These are phyloP conservation scores for Stegastes partitus DNA, from an alignment of 2,113 vertebrate species.

Conservation along the genomic window DNA sequence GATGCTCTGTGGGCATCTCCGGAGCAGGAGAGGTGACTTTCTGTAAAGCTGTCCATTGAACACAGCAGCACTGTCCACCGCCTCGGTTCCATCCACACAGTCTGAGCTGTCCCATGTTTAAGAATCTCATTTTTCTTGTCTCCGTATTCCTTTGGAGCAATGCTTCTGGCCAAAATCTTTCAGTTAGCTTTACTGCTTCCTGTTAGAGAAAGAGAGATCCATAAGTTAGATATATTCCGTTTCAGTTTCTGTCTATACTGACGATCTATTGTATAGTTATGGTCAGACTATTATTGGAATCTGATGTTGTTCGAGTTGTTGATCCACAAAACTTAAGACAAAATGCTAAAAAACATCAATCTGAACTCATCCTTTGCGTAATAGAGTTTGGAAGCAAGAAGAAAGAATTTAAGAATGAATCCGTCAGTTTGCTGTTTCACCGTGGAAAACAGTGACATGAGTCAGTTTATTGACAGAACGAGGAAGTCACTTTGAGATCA, in stretches of 20 bases:
- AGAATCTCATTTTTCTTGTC: slow-evolving; percentile 26
- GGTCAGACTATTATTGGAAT: not conserved
- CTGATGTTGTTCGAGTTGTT: not conserved
- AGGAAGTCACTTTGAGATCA: not conserved
- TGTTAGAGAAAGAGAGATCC: slow-evolving; percentile 27
- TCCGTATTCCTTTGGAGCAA: slow-evolving; percentile 27
- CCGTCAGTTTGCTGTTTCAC: not conserved
- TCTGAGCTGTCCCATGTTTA: slow-evolving; percentile 14
- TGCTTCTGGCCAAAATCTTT: slow-evolving; percentile 20
- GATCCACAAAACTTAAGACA: too few relatives aligned
- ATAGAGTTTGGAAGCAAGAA: too few relatives aligned
- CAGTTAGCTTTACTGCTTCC: slow-evolving; percentile 31
- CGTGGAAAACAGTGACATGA: not conserved
- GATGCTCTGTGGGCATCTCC: slow-evolving; percentile 29
- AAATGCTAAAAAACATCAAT: too few relatives aligned
- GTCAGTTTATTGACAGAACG: not conserved
- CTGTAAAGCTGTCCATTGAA: not conserved
- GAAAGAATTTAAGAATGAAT: not conserved
- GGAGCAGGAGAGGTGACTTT: slow-evolving; percentile 25
- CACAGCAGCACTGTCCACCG: slow-evolving; percentile 21
- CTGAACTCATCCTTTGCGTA: too few relatives aligned
- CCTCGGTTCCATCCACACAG: not conserved
- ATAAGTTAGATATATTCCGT: not conserved
- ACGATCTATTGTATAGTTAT: not conserved
- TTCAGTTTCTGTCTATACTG: not conserved